phyloP scores from a whole-genome alignment of 2,113 vertebrate species.

The Myrmecobius fasciatus region DNA sequence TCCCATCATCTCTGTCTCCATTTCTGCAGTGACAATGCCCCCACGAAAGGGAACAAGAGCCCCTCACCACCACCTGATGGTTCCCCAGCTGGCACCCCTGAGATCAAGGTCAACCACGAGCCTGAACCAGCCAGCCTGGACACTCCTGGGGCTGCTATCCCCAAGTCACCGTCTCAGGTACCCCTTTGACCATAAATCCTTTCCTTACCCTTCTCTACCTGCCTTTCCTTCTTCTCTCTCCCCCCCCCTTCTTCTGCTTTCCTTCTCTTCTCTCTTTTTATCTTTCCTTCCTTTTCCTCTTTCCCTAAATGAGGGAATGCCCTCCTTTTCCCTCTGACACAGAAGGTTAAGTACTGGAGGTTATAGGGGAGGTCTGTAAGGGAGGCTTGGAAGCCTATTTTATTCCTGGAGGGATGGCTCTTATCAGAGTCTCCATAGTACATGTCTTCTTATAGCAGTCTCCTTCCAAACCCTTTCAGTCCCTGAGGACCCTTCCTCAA shows the following conservation, averaged over 20 bases:
- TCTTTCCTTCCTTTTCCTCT: not conserved
- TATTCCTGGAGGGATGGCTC: not conserved
- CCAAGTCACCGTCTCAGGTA: slow-evolving; percentile 98
- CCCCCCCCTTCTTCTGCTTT: not conserved
- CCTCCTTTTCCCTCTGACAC: not conserved
- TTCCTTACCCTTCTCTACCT: slow-evolving; percentile 12
- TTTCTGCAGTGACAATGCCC: slow-evolving; percentile 82
- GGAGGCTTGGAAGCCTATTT: not conserved
- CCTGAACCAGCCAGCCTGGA: slow-evolving; percentile 82
- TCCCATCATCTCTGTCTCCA: slow-evolving; percentile 68
- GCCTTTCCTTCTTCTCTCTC: not conserved
- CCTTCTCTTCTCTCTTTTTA: not conserved
- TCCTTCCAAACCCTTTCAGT: not conserved
- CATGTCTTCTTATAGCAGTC: not conserved
- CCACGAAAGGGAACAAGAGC: slow-evolving; percentile 86
- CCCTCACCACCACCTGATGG: slow-evolving; percentile 85
- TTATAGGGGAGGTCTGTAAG: not conserved
- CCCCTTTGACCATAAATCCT: not conserved
- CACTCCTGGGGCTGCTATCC: slow-evolving; percentile 89
- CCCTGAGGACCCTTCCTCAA: not conserved
- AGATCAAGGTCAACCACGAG: slow-evolving; percentile 91
- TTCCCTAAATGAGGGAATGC: not conserved
- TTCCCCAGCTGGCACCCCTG: slow-evolving; percentile 84
- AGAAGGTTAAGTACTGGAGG: not conserved
- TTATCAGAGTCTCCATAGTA: not conserved